A percentile compares a stretch with the other conserved stretches of the same genome.
These are phyloP conservation scores for Todiramphus saurophagus DNA, from an alignment of 2,113 vertebrate species.

Conservation along the genomic window DNA sequence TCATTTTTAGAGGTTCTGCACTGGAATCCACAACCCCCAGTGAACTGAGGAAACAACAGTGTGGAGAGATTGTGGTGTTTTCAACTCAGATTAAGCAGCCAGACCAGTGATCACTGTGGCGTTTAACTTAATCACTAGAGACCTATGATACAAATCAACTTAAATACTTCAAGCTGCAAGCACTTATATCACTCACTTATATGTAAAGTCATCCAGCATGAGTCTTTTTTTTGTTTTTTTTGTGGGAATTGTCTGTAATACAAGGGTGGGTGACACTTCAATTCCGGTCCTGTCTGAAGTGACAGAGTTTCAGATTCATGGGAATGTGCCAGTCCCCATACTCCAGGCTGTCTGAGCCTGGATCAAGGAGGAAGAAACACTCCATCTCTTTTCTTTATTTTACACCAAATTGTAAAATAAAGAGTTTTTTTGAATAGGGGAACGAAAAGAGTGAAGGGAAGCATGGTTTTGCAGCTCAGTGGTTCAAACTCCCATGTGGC, in stretches of 20 bases:
- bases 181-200: not conserved
- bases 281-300: not conserved
- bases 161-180: not conserved
- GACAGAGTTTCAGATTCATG: not conserved
- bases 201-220: not conserved
- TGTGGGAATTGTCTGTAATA: not conserved
- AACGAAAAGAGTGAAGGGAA: not conserved
- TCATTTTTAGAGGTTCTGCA: not conserved
- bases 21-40: not conserved
- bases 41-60: not conserved
- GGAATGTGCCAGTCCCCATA: not conserved
- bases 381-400: not conserved
- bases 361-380: not conserved
- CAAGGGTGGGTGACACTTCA: not conserved
- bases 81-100: not conserved
- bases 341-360: not conserved
- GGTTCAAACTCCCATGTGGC: not conserved
- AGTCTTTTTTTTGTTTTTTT: not conserved
- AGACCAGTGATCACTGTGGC: not conserved
- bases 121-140: not conserved
- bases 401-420: not conserved
- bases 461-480: not conserved
- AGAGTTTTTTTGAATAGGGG: not conserved
- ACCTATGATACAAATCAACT: not conserved
- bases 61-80: not conserved